phyloP scores from a whole-genome alignment of 2,888 invertebrate species.

The Calameuta idolon region DNA sequence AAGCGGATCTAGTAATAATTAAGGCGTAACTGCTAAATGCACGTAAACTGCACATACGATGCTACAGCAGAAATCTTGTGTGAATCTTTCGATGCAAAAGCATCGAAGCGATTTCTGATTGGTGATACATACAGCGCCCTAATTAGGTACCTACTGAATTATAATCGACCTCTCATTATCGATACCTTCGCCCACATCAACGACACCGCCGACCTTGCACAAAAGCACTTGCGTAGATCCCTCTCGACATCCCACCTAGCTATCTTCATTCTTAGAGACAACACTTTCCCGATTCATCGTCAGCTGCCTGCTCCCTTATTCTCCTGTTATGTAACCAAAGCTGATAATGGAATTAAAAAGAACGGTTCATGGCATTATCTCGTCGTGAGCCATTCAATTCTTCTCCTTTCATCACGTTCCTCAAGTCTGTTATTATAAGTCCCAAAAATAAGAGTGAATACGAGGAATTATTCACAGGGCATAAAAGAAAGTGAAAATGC shows the following conservation, averaged over 20 bases:
- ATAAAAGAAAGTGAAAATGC: neutral
- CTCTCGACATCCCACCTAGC: neutral
- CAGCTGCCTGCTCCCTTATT: neutral
- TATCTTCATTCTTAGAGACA: neutral
- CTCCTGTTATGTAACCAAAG: neutral
- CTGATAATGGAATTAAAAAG: neutral
- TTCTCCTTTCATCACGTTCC: neutral
- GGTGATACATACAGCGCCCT: neutral
- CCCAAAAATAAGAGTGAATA: neutral
- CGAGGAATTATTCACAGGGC: neutral
- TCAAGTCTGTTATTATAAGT: neutral
- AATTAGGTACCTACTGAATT: slow-evolving; percentile 1
- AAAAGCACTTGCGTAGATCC: neutral
- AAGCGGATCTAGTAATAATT: neutral
- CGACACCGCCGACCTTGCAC: neutral
- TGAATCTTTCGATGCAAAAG: too few relatives aligned
- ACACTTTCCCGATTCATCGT: neutral
- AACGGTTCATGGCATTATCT: neutral
- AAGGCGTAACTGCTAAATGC: neutral
- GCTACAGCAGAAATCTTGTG: too few relatives aligned
- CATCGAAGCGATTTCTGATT: neutral
- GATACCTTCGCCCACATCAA: slow-evolving; percentile 5
- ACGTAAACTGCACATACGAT: neutral
- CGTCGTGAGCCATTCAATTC: neutral
- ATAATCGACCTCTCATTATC: slow-evolving; percentile 17